Evolutionary conservation across 2,113 vertebrate genomes (phyloP), one percentile per base, ranked within the genome.

Genomic region (Ifrita kowaldi): DNA sequence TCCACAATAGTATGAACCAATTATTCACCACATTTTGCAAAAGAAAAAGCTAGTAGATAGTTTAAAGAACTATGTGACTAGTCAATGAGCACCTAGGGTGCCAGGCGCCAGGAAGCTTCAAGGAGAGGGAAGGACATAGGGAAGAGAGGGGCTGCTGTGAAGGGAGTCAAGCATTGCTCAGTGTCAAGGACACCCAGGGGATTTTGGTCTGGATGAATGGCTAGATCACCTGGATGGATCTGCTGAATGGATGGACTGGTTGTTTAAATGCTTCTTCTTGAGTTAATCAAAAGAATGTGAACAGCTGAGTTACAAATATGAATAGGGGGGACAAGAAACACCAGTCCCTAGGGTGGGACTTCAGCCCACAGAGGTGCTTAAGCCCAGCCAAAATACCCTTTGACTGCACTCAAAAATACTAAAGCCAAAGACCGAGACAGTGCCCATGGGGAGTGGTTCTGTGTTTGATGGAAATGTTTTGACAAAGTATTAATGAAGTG

Each of bases 361-460:
- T 70, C 37, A 42, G 50, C 10, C 33, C 52, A 49, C 0, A 46
- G 39, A 53, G 20, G n/a, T 46, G 10, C 13, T 35, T 30, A 71
- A 74, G 19, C 20, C 12, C 19, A 44, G n/a, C 11, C 47, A 86
- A 41, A 56, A 18, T 21, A 83, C 16, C 18, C 13, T 79, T 52
- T 0, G 0, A 52, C 5, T 23, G 8, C 14, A 49, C 27, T 10
- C n/a, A 37, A 44, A 79, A 62, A 14, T 7, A 35, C 10, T 62
- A 12, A 59, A 55, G 28, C 7, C 16, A 57, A 80, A 74, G 21
- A 16, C 2, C 20, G 44, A 56, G 28, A 30, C 0, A 6, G 26
- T 8, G 4, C 2, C 2, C 14, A 9, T 1, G 0, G 37, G 18
- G 13, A 74, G 5, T 2, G 0, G 7, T 10, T 24, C 11, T 35